Evolutionary conservation across 1,140 invertebrate genomes (phyloP).

Genomic region (Drosophila kanapiae): DNA sequence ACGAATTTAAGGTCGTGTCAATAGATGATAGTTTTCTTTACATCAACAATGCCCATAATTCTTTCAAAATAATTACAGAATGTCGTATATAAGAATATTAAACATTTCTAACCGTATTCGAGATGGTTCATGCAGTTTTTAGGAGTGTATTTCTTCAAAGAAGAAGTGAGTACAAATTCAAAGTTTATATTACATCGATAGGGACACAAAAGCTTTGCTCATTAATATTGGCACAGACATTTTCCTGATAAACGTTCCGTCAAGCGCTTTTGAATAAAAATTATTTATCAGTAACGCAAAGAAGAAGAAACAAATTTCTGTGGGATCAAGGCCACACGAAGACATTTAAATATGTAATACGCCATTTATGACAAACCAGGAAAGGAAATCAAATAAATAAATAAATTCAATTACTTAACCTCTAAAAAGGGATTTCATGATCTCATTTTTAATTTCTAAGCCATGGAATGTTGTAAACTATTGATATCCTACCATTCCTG

Average conservation of each 20-base stretch:
- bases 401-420: not conserved
- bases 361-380: too few relatives aligned
- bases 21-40: too few relatives aligned
- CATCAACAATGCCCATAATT: too few relatives aligned
- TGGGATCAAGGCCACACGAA: not conserved
- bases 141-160: too few relatives aligned
- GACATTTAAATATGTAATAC: not conserved
- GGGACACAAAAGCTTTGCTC: not conserved
- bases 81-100: too few relatives aligned
- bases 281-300: constrained; percentile 3
- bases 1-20: too few relatives aligned
- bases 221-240: not conserved
- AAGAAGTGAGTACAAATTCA: too few relatives aligned
- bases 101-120: too few relatives aligned
- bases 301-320: not conserved
- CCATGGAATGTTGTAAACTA: too few relatives aligned
- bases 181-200: constrained; percentile 9
- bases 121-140: too few relatives aligned
- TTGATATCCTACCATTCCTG: not conserved
- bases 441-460: too few relatives aligned
- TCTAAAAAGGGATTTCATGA: not conserved
- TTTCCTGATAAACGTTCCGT: not conserved
- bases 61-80: too few relatives aligned
- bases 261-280: not conserved
- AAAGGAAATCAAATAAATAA: not conserved